phyloP scores from a whole-genome alignment of 37 sponge, comb jelly and placozoan genomes.

The Theonella swinhoei region DNA sequence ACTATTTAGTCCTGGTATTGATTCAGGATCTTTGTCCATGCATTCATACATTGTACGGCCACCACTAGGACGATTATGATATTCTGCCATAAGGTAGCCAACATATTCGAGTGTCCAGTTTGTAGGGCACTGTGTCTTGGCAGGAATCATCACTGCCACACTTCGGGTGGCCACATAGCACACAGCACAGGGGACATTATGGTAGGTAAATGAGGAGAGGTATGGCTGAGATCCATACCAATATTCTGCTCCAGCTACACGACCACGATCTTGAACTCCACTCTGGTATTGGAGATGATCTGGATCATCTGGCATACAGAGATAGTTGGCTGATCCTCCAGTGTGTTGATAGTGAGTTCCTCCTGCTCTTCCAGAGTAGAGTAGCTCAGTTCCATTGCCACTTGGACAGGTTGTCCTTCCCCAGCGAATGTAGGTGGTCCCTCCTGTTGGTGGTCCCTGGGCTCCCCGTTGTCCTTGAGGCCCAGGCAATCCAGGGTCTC shows the following conservation, averaged over 20 bases:
- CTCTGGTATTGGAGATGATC: not conserved
- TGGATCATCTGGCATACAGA: constrained; percentile 21
- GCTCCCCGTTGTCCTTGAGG: too few species aligned
- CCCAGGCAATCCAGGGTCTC: too few species aligned
- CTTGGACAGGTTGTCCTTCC: constrained; percentile 25
- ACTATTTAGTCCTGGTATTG: not conserved
- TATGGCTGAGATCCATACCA: too few species aligned
- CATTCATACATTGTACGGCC: too few species aligned
- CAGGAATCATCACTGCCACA: not conserved
- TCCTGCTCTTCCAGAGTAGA: constrained; percentile 24
- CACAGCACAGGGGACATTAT: not conserved
- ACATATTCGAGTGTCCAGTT: not conserved
- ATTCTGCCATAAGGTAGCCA: not conserved
- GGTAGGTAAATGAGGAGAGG: too few species aligned
- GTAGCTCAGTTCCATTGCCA: not conserved
- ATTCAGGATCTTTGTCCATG: not conserved
- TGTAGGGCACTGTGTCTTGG: not conserved
- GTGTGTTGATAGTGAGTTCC: not conserved
- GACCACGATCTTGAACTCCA: not conserved
- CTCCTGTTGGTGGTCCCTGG: too few species aligned
- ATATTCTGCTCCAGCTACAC: not conserved
- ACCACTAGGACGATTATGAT: too few species aligned
- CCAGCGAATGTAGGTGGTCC: constrained; percentile 26
- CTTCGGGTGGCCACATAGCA: not conserved
- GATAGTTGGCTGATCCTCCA: constrained; percentile 13